phyloP scores from a whole-genome alignment of 2,888 invertebrate genomes.

The Drosophila niveifrons region DNA sequence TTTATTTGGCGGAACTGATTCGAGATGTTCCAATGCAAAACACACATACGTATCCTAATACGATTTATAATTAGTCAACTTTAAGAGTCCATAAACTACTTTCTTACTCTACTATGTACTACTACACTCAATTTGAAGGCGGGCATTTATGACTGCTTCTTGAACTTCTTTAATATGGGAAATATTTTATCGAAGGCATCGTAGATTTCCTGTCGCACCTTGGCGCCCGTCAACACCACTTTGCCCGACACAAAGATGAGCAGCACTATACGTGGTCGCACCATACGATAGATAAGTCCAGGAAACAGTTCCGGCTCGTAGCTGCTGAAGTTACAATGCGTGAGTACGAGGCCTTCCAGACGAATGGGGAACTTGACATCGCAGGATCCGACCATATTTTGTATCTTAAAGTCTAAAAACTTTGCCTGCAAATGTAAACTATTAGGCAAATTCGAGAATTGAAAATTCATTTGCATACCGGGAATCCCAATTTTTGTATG shows the following conservation, averaged over 20 bases:
- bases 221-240: conserved; percentile 98
- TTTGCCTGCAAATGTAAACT: conserved; percentile 88
- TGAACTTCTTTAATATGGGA: conserved; percentile 97
- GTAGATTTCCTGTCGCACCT: conserved; percentile 95
- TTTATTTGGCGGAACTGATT: conserved; percentile 45
- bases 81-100: conserved; percentile 37
- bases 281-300: conserved; percentile 99
- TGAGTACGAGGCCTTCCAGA: conserved; percentile 90
- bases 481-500: conserved; percentile 93
- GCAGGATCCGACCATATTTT: conserved; percentile 92
- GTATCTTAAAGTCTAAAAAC: conserved; percentile 93
- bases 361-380: conserved; percentile 92
- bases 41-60: conserved; percentile 29
- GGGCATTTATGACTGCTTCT: conserved; percentile 89
- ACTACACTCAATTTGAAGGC: not conserved
- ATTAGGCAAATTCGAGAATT: not conserved
- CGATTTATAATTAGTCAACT: conserved; percentile 60
- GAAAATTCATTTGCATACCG: conserved; percentile 85
- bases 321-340: conserved; percentile 91
- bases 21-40: conserved; percentile 17
- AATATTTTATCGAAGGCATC: conserved; percentile 98
- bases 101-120: conserved; percentile 14
- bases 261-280: conserved; percentile 97
- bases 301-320: conserved; percentile 99
- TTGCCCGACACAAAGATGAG: conserved; percentile 99